These are phyloP conservation scores for Gopherus flavomarginatus DNA, from an alignment of 2,113 vertebrate species.

Conservation along the genomic window DNA sequence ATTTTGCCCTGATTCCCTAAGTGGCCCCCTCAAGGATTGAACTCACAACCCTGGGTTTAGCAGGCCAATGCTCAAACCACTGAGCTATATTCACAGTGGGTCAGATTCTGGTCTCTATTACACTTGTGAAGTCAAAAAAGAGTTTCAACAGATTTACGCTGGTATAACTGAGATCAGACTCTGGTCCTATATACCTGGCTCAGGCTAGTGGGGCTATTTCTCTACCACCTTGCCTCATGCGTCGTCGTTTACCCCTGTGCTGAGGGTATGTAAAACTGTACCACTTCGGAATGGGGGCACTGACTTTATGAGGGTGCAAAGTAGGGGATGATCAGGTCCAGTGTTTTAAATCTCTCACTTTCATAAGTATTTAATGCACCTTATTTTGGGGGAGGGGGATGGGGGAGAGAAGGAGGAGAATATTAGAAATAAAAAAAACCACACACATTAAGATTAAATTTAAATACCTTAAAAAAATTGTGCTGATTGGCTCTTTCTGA, in stretches of 20 bases:
- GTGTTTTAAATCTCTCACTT: neutral
- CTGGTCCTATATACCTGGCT: fast-evolving
- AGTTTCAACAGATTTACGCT: neutral
- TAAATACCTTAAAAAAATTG: neutral
- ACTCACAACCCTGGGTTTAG: too few relatives aligned
- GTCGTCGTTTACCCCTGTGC: neutral
- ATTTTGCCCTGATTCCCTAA: too few relatives aligned
- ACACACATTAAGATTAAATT: neutral
- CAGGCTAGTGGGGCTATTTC: neutral
- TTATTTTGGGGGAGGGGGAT: neutral
- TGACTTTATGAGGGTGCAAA: neutral
- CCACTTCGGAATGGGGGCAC: fast-evolving
- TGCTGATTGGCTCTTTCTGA: neutral
- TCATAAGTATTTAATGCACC: neutral
- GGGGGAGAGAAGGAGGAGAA: neutral
- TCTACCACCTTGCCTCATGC: fast-evolving
- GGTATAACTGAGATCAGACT: neutral
- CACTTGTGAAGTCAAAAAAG: fast-evolving
- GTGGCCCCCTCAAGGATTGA: too few relatives aligned
- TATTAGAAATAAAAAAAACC: fast-evolving
- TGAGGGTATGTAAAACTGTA: neutral
- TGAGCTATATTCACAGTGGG: fast-evolving
- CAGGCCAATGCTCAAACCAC: too few relatives aligned
- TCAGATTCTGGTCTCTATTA: neutral
- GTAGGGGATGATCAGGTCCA: neutral